These are phyloP conservation scores for Asbolus verrucosus DNA, from an alignment of 1,140 invertebrate genomes.

Conservation along the genomic window DNA sequence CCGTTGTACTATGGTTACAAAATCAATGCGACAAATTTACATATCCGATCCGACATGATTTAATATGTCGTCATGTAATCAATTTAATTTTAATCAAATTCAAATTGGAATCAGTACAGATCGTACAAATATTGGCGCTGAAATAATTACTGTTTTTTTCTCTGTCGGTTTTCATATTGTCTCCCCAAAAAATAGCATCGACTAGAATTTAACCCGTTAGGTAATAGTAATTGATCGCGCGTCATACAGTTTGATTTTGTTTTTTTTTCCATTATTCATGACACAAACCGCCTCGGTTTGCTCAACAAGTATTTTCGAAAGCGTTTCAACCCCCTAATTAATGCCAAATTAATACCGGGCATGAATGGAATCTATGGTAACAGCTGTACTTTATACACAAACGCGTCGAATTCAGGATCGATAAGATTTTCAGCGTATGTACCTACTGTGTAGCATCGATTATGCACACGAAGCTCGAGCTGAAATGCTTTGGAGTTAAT, in stretches of 20 bases:
- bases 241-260: neutral
- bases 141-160: constrained; percentile 11
- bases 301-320: constrained; percentile 32
- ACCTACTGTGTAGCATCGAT: constrained; percentile 48
- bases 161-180: neutral
- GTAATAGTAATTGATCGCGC: neutral
- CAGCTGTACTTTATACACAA: constrained; percentile 35
- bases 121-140: constrained; percentile 19
- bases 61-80: constrained; percentile 40
- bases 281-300: constrained; percentile 1
- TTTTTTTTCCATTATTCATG: neutral
- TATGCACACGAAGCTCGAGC: constrained; percentile 47
- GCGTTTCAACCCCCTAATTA: constrained; percentile 10
- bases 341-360: constrained; percentile 21
- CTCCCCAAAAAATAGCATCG: neutral
- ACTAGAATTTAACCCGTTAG: neutral
- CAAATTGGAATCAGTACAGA: constrained; percentile 16
- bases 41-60: constrained; percentile 43
- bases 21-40: constrained; percentile 45
- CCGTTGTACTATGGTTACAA: constrained; percentile 36
- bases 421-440: constrained; percentile 30
- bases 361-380: constrained; percentile 29
- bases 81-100: constrained; percentile 43
- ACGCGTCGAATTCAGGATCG: constrained; percentile 9
- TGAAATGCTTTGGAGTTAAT: constrained; percentile 47